Conservation (phyloP, 2,888 invertebrate genomes). For the Cataglyphis cursor region DNA sequence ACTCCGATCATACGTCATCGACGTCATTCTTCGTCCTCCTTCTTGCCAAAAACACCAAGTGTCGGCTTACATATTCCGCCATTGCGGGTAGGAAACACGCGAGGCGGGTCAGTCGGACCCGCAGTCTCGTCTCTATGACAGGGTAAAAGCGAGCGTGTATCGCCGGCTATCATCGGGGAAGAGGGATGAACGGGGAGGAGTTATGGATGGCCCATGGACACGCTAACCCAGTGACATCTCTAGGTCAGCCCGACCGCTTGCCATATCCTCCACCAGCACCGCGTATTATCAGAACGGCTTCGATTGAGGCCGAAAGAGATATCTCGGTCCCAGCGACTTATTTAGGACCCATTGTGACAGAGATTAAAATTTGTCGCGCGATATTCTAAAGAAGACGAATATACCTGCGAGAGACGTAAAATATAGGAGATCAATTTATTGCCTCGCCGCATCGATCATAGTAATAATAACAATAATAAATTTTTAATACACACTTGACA, state of each 20-base stretch:
- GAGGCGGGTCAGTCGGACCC: conserved; percentile 38
- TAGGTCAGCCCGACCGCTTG: conserved; percentile 80
- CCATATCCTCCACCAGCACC: conserved; percentile 8
- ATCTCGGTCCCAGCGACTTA: not conserved
- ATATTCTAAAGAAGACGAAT: not conserved
- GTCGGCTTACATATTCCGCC: conserved; percentile 21
- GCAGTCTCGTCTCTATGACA: conserved; percentile 40
- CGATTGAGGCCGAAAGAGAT: conserved; percentile 15
- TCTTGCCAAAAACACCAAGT: not conserved
- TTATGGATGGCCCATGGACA: conserved; percentile 85
- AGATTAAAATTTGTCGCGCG: not conserved
- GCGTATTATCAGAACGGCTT: conserved; percentile 19
- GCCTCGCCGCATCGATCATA: not conserved
- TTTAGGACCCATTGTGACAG: not conserved
- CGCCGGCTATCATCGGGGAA: conserved; percentile 77
- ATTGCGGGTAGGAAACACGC: conserved; percentile 12
- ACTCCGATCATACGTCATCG: not conserved
- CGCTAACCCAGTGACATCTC: conserved; percentile 86
- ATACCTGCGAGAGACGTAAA: not conserved
- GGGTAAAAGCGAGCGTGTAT: conserved; percentile 78
- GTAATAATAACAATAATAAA: not conserved
- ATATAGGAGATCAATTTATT: not conserved
- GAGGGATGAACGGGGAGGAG: conserved; percentile 54
- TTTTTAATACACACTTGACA: not conserved
- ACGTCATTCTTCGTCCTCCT: not conserved